These are phyloP conservation scores for Platysternon megacephalum DNA, from an alignment of 2,113 vertebrate species.

Conservation along the genomic window DNA sequence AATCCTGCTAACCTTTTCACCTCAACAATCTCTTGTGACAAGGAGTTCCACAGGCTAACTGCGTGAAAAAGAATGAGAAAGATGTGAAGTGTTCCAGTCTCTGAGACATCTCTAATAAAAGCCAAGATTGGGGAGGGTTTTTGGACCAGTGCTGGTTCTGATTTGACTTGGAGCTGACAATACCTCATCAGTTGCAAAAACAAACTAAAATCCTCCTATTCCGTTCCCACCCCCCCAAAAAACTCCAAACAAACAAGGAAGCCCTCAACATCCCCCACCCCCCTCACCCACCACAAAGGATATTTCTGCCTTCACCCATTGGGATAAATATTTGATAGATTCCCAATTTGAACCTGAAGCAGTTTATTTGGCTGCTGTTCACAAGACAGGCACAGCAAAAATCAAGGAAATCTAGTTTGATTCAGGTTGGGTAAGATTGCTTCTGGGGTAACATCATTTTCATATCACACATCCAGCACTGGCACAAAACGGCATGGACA, in stretches of 20 bases:
- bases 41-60: not conserved
- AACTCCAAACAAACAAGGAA: not conserved
- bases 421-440: slow-evolving; percentile 64
- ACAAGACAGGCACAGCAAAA: slow-evolving; percentile 71
- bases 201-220: not conserved
- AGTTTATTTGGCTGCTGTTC: slow-evolving; percentile 68
- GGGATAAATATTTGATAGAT: slow-evolving; percentile 67
- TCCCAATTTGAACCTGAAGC: slow-evolving; percentile 68
- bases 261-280: not conserved
- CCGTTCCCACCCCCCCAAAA: not conserved
- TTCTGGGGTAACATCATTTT: slow-evolving; percentile 63
- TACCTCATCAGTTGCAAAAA: not conserved
- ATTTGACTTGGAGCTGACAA: slow-evolving; percentile 8
- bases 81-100: not conserved
- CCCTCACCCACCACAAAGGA: not conserved
- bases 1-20: not conserved
- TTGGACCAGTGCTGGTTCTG: slow-evolving; percentile 72
- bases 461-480: slow-evolving; percentile 70
- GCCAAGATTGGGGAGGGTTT: slow-evolving; percentile 24
- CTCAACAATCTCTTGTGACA: not conserved
- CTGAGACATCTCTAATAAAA: slow-evolving; percentile 10
- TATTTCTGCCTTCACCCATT: slow-evolving; percentile 38
- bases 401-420: slow-evolving; percentile 62
- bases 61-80: slow-evolving; percentile 14
- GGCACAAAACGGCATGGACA: slow-evolving; percentile 76